Evolutionary conservation across 2,888 invertebrate species (phyloP).

Genomic region (Leucoma salicis): DNA sequence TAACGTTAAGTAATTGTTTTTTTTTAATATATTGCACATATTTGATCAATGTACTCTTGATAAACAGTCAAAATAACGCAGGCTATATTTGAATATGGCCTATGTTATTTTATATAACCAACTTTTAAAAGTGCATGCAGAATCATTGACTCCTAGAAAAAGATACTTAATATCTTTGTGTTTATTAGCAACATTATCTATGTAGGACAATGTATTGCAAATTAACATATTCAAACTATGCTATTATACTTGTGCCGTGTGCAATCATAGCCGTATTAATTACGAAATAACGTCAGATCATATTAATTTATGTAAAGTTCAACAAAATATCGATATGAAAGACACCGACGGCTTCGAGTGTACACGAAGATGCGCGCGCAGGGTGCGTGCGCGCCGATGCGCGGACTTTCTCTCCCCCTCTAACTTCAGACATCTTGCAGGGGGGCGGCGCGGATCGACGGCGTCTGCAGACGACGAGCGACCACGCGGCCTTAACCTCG

Average conservation of each 20-base stretch:
- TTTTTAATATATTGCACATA: too few species aligned
- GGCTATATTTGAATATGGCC: too few species aligned
- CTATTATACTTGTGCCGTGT: conserved; percentile 3
- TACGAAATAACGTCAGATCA: conserved; percentile 12
- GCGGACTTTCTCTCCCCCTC: conserved; percentile 72
- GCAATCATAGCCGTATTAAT: conserved; percentile 17
- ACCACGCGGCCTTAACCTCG: conserved; percentile 84
- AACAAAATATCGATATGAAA: conserved; percentile 22
- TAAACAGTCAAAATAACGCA: too few species aligned
- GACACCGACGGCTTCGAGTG: conserved; percentile 28
- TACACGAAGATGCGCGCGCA: conserved; percentile 30
- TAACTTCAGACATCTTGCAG: conserved; percentile 58
- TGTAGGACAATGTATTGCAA: not conserved
- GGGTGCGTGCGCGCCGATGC: conserved; percentile 62
- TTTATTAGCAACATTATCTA: not conserved
- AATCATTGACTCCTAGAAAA: too few species aligned
- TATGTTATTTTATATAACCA: too few species aligned
- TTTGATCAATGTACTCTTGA: too few species aligned
- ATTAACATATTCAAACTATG: not conserved
- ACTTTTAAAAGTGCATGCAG: too few species aligned
- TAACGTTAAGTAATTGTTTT: too few species aligned
- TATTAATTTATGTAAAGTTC: conserved; percentile 26
- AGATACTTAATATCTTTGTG: too few species aligned
- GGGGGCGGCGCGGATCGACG: conserved; percentile 70
- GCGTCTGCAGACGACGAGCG: conserved; percentile 76